phyloP scores from a whole-genome alignment of 2,113 vertebrate species.

The Murina feae region DNA sequence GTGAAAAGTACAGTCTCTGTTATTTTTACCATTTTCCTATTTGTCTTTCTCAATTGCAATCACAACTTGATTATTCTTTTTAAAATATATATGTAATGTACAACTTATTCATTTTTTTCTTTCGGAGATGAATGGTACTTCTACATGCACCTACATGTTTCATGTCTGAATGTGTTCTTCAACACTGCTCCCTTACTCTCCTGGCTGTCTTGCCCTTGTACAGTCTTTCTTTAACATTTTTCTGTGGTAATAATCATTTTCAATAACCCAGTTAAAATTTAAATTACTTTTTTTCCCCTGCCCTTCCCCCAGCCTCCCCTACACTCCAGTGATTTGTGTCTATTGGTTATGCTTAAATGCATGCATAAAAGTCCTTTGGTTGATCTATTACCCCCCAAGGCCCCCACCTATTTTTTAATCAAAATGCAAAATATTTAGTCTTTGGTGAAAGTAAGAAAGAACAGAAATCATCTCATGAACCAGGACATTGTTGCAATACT shows the following conservation, averaged over 20 bases:
- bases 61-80: not conserved
- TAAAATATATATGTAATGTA: not conserved
- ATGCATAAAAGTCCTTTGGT: too few relatives aligned
- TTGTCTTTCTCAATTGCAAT: not conserved
- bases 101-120: not conserved
- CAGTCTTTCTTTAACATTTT: not conserved
- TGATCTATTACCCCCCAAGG: too few relatives aligned
- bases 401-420: too few relatives aligned
- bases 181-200: not conserved
- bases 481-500: slow-evolving; percentile 36
- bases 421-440: not conserved
- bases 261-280: not conserved
- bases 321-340: too few relatives aligned
- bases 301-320: too few relatives aligned
- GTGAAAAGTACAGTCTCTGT: not conserved
- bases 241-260: not conserved
- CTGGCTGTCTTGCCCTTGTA: not conserved
- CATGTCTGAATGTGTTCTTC: not conserved
- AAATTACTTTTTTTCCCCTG: too few relatives aligned
- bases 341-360: too few relatives aligned
- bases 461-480: not conserved
- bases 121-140: not conserved
- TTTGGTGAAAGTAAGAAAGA: not conserved
- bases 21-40: not conserved
- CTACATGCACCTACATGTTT: not conserved